Conservation (phyloP, 1,140 invertebrate species). For the Caenorhabditis brenneri region DNA sequence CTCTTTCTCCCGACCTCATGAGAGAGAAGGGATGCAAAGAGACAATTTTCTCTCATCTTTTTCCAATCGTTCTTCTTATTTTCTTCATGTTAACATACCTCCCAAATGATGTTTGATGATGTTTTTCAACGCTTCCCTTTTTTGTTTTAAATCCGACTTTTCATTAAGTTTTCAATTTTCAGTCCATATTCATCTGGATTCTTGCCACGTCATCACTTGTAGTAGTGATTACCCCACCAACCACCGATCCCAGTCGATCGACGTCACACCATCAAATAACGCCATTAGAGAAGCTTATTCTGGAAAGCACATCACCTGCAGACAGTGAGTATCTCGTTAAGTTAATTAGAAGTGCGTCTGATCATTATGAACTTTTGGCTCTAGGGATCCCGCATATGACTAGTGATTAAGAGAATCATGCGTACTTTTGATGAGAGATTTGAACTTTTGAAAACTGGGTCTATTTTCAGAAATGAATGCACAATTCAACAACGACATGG, state of each 20-base stretch:
- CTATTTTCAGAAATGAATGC: slow-evolving; percentile 29
- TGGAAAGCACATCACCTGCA: neutral
- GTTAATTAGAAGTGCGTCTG: neutral
- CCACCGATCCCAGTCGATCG: neutral
- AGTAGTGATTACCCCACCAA: neutral
- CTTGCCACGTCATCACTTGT: slow-evolving; percentile 22
- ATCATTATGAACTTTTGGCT: neutral
- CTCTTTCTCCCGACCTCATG: slow-evolving; percentile 14
- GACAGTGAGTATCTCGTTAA: neutral
- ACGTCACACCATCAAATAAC: neutral
- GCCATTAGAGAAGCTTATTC: neutral
- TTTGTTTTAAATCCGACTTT: neutral
- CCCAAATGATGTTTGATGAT: neutral
- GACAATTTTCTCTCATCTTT: slow-evolving; percentile 15
- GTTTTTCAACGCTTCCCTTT: neutral
- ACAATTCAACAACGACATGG: neutral
- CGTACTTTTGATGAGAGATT: neutral
- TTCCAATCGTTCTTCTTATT: slow-evolving; percentile 7
- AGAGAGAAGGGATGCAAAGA: neutral
- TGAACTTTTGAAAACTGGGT: too few relatives aligned
- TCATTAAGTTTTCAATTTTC: neutral
- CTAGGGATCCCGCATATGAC: neutral
- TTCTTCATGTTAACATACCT: neutral
- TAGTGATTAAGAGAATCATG: neutral
- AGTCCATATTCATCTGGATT: slow-evolving; percentile 31